Conservation (phyloP, 2,797 vertebrate genomes). For the Mallotus villosus region DNA sequence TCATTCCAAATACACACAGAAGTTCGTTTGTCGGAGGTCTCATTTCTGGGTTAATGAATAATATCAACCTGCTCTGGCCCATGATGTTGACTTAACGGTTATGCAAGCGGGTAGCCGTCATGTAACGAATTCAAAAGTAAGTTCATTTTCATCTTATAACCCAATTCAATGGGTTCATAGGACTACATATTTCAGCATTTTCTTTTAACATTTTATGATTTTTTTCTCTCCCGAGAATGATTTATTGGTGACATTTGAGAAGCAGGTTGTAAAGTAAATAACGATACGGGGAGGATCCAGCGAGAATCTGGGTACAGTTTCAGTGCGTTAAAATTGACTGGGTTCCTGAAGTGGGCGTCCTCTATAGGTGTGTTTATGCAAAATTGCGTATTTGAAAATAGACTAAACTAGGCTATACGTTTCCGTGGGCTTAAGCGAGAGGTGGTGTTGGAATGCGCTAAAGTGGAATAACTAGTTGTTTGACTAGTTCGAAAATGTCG, state of each 20-base stretch:
- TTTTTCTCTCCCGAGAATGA: neutral
- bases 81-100: neutral
- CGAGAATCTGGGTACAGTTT: neutral
- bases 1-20: neutral
- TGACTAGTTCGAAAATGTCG: slow-evolving; percentile 54
- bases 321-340: slow-evolving; percentile 5
- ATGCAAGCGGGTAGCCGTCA: neutral
- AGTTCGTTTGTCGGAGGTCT: neutral
- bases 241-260: neutral
- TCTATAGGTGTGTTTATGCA: slow-evolving; percentile 11
- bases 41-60: neutral
- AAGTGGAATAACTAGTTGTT: neutral
- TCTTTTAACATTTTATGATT: neutral
- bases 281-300: neutral
- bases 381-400: neutral
- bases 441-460: slow-evolving; percentile 19
- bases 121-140: neutral
- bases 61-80: neutral
- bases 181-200: neutral
- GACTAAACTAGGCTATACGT: neutral
- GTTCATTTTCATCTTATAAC: too few species aligned
- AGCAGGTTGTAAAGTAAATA: neutral
- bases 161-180: neutral
- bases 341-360: slow-evolving; percentile 19
- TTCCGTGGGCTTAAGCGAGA: slow-evolving; percentile 5